Conservation (phyloP, 1,140 invertebrate species). For the Rhizoglyphus robini region DNA sequence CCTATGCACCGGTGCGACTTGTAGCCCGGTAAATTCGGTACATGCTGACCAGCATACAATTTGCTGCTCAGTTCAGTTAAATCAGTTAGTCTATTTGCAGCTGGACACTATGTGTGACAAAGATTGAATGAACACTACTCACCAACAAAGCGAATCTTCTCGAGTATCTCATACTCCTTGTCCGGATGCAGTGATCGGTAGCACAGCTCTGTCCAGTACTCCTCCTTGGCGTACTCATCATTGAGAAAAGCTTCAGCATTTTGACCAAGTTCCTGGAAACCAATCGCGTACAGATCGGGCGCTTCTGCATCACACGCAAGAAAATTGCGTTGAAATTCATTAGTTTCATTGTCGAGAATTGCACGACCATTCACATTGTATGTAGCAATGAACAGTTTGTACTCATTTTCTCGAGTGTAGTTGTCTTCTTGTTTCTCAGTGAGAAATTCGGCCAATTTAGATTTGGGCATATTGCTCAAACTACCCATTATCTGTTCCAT, state of each 20-base stretch:
- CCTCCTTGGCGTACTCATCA: conserved; percentile 73
- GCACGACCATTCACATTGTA: conserved; percentile 97
- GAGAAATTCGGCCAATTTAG: too few relatives aligned
- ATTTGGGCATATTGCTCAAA: not conserved
- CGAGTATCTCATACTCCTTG: conserved; percentile 53
- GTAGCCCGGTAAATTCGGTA: too few relatives aligned
- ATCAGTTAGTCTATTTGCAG: too few relatives aligned
- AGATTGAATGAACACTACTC: too few relatives aligned
- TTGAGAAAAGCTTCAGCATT: conserved; percentile 66
- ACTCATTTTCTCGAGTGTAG: conserved; percentile 59
- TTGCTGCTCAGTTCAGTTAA: too few relatives aligned
- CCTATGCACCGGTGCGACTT: too few relatives aligned
- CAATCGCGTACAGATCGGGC: conserved; percentile 56
- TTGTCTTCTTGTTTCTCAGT: conserved; percentile 63
- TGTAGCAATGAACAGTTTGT: conserved; percentile 73
- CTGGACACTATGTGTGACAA: too few relatives aligned
- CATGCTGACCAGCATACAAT: too few relatives aligned
- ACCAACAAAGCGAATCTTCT: conserved; percentile 59
- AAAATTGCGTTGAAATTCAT: not conserved
- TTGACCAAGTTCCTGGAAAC: conserved; percentile 49
- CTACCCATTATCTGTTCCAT: too few relatives aligned
- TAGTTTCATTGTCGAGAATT: not conserved
- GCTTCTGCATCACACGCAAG: conserved; percentile 44
- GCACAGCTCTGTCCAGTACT: conserved; percentile 71
- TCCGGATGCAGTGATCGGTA: conserved; percentile 52